Conservation (phyloP, 1,140 invertebrate species). For the Saccostrea echinata region DNA sequence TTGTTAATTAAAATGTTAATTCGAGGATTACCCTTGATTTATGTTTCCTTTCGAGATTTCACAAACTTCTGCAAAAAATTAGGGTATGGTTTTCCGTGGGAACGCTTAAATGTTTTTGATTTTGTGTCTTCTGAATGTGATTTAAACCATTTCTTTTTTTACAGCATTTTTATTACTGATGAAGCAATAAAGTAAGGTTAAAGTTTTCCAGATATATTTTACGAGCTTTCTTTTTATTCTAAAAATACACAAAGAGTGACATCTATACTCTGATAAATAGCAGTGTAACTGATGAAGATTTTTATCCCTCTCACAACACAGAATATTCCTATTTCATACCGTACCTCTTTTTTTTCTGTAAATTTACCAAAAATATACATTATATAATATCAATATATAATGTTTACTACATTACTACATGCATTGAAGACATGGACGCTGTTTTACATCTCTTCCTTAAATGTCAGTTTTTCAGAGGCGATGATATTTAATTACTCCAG, state of each 20-base stretch:
- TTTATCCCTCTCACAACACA: neutral
- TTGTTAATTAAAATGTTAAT: slow-evolving; percentile 38
- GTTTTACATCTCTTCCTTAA: no score
- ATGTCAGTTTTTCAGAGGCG: no score
- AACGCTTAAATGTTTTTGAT: neutral
- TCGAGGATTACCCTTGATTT: slow-evolving; percentile 13
- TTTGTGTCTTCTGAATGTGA: slow-evolving; percentile 23
- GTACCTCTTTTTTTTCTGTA: no score
- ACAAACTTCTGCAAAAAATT: slow-evolving; percentile 22
- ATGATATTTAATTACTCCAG: no score
- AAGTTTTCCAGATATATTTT: slow-evolving; percentile 30
- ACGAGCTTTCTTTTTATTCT: neutral
- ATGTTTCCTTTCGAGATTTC: slow-evolving; percentile 23
- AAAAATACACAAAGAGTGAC: slow-evolving; percentile 1
- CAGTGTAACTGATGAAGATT: neutral
- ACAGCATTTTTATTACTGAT: slow-evolving; percentile 29
- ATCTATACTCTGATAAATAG: neutral
- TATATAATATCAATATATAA: no score
- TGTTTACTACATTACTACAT: no score
- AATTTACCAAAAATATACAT: no score
- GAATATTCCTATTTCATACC: neutral
- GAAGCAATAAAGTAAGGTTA: slow-evolving; percentile 5
- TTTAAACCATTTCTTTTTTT: slow-evolving; percentile 29
- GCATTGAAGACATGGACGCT: no score
- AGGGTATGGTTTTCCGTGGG: neutral